Base-by-base conservation (phyloP, 64 coral and sea anemone species). In the Orbicella faveolata region DNA sequence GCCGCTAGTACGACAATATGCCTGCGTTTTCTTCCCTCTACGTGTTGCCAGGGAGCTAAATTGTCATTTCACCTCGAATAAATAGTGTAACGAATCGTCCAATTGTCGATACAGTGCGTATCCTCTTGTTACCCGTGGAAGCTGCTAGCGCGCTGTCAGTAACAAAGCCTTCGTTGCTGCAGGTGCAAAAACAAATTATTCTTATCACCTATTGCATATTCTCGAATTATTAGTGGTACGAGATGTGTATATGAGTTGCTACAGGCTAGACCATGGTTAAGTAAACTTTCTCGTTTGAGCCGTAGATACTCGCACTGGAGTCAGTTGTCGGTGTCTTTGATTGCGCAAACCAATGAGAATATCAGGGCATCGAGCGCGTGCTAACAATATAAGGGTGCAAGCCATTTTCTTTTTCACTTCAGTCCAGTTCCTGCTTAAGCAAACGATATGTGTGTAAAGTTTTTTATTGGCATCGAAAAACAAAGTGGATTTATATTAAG, bases 111-210 rank as follows among this genome's bases (percentile, higher is more conserved):
- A 63, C 14, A 61, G 1, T 33, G 23, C 26, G 36, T 70, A 72
- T 15, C 65, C 19, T 9, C 33, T 33, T 15, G 5, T 72, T 9
- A 18, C 7, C 67, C 20, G 65, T 41, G 39, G 36, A 21, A 69
- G 18, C 34, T 78, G 37, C 36, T 78, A 44, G 36, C 75, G 75
- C 41, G 17, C 19, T 78, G 75, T 34, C 11, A 70, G n/a, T 3
- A n/a, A 70, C 21, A 20, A 70, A 70, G 44, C 44, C 5, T 48
- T 48, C 44, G 44, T 6, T 26, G 67, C 21, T 57, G 81, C 81
- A 85, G 82, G 64, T 85, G 82, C 64, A 33, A 85, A 18, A 81
- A 70, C 25, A 26, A 59, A 70, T 70, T 70, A 23, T 25, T 70
- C 23, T 70, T 70, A 70, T 70, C 67, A 25, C 67, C n/a, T 70